Evolutionary conservation across 2,797 vertebrate genomes (phyloP), one percentile per base, ranked within the genome.

Genomic region (Serranus cabrilla): DNA sequence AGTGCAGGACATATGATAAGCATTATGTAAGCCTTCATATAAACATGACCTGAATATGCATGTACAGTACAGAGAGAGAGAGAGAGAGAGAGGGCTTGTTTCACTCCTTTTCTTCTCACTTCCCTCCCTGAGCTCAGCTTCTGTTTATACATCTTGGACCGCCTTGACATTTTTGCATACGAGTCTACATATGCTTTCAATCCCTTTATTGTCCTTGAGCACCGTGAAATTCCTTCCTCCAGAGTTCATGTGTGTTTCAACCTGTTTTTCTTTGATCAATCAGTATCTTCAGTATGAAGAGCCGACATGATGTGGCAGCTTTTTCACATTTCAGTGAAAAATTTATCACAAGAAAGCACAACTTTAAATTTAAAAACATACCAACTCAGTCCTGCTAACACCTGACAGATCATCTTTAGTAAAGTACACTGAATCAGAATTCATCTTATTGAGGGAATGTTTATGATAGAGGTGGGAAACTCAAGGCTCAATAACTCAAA

Each of bases 171-270:
- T 73, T 70, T 50, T 59, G 52, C 52, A 47, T 65, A 47, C 43
- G 52, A 75, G 23, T 61, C 16, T 50, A 42, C 75, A 71, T 71
- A 20, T 75, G 72, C 43, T 83, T 84, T 60, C 49, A 74, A 39
- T 84, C 39, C 7, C n/a, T 55, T 45, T 2, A 39, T n/a, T 45
- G 46, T 46, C 20, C 31, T 21, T 20, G 11, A 61, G 39, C 16
- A 0, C 16, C 7, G n/a, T 20, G 18, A 27, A 25, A 23, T 14
- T 5, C 59, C 31, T 10, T 18, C 12, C 34, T 62, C 12, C 10
- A 39, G 0, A 20, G 49, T 80, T 74, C 54, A 20, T 72, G 45
- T 61, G 39, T 8, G 14, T 68, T 71, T 57, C 74, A 60, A 8
- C 34, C 66, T 84, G 71, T 51, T 71, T 76, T 42, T 56, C 55